phyloP scores from a whole-genome alignment of 2,797 vertebrate genomes.

The Anguilla pacifica region DNA sequence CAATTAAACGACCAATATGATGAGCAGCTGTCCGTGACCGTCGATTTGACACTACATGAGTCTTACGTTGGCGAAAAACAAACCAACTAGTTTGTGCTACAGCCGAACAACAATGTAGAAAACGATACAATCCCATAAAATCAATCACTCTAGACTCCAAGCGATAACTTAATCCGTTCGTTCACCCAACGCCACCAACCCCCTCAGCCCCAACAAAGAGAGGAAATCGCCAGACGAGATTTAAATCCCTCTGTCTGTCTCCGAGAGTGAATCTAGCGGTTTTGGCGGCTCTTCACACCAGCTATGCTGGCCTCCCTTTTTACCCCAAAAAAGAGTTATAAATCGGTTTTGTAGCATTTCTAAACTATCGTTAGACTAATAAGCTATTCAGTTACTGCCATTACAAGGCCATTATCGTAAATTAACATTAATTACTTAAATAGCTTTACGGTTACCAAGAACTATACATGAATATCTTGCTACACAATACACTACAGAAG shows the following conservation, averaged over 20 bases:
- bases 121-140: slow-evolving; percentile 26
- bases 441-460: not conserved
- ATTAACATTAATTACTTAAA: not conserved
- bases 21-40: not conserved
- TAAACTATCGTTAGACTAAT: not conserved
- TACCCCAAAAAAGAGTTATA: not conserved
- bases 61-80: not conserved
- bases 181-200: slow-evolving; percentile 41
- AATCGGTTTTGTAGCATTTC: not conserved
- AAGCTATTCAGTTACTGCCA: not conserved
- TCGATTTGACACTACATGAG: not conserved
- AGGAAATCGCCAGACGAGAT: slow-evolving; percentile 57
- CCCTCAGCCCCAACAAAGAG: slow-evolving; percentile 60
- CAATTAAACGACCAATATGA: not conserved
- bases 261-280: slow-evolving; percentile 43
- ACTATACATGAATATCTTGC: not conserved
- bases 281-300: slow-evolving; percentile 18
- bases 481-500: not conserved
- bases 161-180: slow-evolving; percentile 61
- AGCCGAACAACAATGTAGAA: not conserved
- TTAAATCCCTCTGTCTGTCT: slow-evolving; percentile 50
- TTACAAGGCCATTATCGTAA: not conserved
- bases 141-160: slow-evolving; percentile 54
- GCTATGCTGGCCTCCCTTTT: not conserved
- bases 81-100: not conserved